Percentiles rank a stretch among this genome's conserved stretches.
Conservation (phyloP, 2,113 vertebrate genomes). For the Paracanthobrama guichenoti region DNA sequence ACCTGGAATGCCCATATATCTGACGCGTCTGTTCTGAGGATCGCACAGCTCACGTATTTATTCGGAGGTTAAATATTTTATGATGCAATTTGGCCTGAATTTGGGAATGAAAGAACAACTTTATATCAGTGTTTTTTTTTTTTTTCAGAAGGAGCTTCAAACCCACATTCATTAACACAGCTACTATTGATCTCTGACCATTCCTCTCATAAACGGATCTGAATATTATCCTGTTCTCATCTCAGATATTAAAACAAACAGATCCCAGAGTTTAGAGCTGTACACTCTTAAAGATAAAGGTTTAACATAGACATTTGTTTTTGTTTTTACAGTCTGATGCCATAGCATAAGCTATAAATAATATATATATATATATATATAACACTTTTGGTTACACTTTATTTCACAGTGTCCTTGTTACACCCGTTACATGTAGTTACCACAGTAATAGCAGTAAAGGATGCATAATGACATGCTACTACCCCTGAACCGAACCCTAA, state of each 20-base stretch:
- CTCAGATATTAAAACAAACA: neutral
- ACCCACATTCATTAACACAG: neutral
- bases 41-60: neutral
- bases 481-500: too few relatives aligned
- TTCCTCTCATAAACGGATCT: neutral
- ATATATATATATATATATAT: too few relatives aligned
- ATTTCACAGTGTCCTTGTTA: too few relatives aligned
- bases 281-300: neutral
- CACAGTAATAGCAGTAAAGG: too few relatives aligned
- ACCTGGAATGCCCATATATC: slow-evolving; percentile 52
- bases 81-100: slow-evolving; percentile 6
- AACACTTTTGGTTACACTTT: too few relatives aligned
- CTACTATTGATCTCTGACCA: neutral
- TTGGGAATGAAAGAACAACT: slow-evolving; percentile 1
- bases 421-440: too few relatives aligned
- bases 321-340: neutral
- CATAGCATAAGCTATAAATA: neutral
- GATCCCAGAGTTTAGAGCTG: neutral
- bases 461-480: too few relatives aligned
- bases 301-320: neutral
- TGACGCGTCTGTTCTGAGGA: neutral
- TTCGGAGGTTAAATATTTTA: slow-evolving; percentile 28
- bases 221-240: neutral
- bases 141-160: neutral
- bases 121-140: neutral